Evolutionary conservation across 2,888 invertebrate species (phyloP), one percentile per base, ranked within the genome.

Genomic region (Vesta saturnalis): DNA sequence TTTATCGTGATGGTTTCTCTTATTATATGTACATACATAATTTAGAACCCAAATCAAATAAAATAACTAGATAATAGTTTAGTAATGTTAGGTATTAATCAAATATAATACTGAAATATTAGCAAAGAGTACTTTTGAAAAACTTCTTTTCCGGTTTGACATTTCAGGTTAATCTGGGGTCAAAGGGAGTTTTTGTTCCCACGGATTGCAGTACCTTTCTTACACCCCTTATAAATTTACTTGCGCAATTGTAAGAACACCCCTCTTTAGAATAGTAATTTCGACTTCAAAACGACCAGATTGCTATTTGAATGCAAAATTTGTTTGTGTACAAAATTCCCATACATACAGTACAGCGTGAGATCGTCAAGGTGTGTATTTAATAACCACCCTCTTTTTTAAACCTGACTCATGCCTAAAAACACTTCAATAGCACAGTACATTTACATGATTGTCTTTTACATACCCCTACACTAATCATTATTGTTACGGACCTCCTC

Each of bases 301-400:
- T 68, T 68, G 61, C 64, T 30, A 56, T 64, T 15, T 60, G 30
- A 49, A 60, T 64, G 49, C 55, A 69, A 59, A 67, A 63, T 60
- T 60, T 60, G 43, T 65, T 21, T 56, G 49, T 22, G 60, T 58
- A 64, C 47, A 60, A 69, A 72, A 74, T 74, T 74, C 74, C 72
- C 74, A 74, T 74, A 68, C 69, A 52, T 69, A 30, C 67, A 6
- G 14, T 55, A 16, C 72, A 72, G 74, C 72, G 74, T 72, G 74
- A 73, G 73, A 73, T 68, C 59, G 67, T 43, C 66, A 57, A 74
- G 70, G 74, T 72, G 72, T 67, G 67, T 46, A 60, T 72, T 73
- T 73, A 73, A 74, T 73, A 73, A 71, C 72, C 74, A 73, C 74
- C 74, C 72, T 52, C 72, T 49, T 49, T 49, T 15, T 49, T 49